Percentiles rank a stretch among this genome's conserved stretches.
Conservation (phyloP, 2,888 invertebrate genomes). For the Osedax fenrisi region DNA sequence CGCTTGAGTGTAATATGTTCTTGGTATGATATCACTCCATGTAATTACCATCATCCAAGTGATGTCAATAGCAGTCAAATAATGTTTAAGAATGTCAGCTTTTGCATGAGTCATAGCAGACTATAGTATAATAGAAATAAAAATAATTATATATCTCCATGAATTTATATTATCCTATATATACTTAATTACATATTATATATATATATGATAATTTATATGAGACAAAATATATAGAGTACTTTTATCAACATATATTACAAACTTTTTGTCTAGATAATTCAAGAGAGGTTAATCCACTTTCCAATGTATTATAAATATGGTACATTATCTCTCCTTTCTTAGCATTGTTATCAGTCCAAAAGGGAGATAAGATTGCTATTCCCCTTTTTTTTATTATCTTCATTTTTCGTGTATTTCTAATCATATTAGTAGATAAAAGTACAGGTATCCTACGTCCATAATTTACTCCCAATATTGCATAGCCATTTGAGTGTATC, state of each 20-base stretch:
- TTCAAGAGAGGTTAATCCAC: no score
- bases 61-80: not conserved
- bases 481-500: not conserved
- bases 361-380: not conserved
- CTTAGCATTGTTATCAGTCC: not conserved
- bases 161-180: no score
- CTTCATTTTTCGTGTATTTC: not conserved
- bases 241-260: no score
- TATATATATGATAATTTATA: no score
- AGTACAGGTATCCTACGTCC: not conserved
- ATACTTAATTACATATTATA: no score
- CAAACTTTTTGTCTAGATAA: no score
- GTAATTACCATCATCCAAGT: not conserved
- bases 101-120: not conserved
- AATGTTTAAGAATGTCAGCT: not conserved
- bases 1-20: not conserved
- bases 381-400: not conserved
- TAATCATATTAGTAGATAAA: not conserved
- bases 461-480: not conserved
- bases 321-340: not conserved
- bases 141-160: not conserved
- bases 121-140: not conserved
- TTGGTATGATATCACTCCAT: not conserved
- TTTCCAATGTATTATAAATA: not conserved
- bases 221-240: no score